Evolutionary conservation across 2,888 invertebrate genomes (phyloP).

Genomic region (Polyommatus icarus): DNA sequence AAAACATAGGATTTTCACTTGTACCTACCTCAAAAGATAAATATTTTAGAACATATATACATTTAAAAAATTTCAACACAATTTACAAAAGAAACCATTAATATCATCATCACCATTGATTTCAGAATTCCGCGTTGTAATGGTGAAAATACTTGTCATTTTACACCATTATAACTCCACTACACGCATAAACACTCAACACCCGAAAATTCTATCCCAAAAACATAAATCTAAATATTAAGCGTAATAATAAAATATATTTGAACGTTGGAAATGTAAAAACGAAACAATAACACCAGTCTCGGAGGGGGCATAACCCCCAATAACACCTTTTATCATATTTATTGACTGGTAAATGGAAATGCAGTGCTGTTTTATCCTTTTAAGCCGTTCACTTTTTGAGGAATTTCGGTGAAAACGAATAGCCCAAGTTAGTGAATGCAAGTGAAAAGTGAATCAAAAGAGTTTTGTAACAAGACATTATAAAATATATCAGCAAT

Average conservation of each 20-base stretch:
- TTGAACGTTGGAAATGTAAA: slow-evolving; percentile 65
- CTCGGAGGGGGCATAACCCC: slow-evolving; percentile 72
- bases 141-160: background rate
- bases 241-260: slow-evolving; percentile 70
- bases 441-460: too few relatives aligned
- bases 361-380: slow-evolving; percentile 57
- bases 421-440: too few relatives aligned
- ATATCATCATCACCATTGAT: background rate
- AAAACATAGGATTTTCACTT: too few relatives aligned
- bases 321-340: slow-evolving; percentile 80
- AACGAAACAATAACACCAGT: slow-evolving; percentile 73
- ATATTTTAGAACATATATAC: too few relatives aligned
- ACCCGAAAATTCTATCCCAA: slow-evolving; percentile 10
- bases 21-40: too few relatives aligned
- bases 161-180: background rate
- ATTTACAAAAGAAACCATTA: too few relatives aligned
- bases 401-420: background rate
- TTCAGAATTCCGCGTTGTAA: background rate
- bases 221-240: slow-evolving; percentile 67
- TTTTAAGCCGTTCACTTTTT: slow-evolving; percentile 31
- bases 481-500: too few relatives aligned
- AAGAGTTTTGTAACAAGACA: too few relatives aligned
- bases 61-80: too few relatives aligned
- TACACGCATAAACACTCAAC: slow-evolving; percentile 16
- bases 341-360: slow-evolving; percentile 79